Percentiles rank a stretch among this genome's conserved stretches.
phyloP scores from a whole-genome alignment of 2,797 vertebrate species.

The Pseudotriccus pelzelni region DNA sequence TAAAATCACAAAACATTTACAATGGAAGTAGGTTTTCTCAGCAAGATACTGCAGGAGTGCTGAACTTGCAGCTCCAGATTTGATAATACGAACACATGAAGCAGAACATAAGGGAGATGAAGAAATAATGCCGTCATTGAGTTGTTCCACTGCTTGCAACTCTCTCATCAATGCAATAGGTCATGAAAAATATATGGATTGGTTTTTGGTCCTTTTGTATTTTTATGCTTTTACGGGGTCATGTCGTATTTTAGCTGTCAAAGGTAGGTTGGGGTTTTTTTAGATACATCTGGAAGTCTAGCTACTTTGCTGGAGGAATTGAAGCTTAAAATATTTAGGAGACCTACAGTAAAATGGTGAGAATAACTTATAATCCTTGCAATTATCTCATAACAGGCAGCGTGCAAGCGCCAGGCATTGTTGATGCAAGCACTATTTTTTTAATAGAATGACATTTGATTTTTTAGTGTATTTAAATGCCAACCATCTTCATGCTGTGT shows the following conservation, averaged over 20 bases:
- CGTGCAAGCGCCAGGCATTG: neutral
- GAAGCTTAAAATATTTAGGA: neutral
- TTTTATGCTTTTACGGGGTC: neutral
- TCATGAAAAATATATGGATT: neutral
- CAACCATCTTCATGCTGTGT: conserved; percentile 30
- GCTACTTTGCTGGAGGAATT: neutral
- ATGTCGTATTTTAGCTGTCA: neutral
- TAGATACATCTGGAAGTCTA: neutral
- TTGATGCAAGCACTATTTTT: neutral
- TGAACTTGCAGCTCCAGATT: conserved; percentile 11
- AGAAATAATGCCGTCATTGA: neutral
- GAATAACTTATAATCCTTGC: neutral
- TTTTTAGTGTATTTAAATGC: conserved; percentile 50
- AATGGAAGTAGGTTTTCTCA: conserved; percentile 30
- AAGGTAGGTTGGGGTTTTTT: neutral
- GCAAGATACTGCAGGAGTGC: neutral
- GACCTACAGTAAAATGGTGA: neutral
- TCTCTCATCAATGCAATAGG: neutral
- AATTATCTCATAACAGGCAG: neutral
- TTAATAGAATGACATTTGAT: conserved; percentile 19
- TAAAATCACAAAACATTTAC: neutral
- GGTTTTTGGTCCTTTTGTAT: neutral
- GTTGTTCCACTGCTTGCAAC: neutral
- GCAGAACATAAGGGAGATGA: neutral
- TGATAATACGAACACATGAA: neutral